Base-by-base conservation (phyloP, 2,797 vertebrate species). In the Sylvilagus floridanus region DNA sequence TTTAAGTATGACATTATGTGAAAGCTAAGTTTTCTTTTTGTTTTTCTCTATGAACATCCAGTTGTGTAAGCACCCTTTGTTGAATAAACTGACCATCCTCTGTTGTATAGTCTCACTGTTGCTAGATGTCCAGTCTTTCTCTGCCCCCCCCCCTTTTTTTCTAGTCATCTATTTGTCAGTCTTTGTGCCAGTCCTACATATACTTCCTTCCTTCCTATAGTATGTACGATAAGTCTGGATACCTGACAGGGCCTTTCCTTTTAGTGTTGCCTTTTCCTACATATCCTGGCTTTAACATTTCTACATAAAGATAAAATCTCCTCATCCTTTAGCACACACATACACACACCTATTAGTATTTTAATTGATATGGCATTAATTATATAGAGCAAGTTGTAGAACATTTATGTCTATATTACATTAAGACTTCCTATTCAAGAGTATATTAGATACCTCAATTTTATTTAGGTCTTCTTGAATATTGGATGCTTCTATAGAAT, bases 171-270 rank as follows among this genome's bases (percentile, higher is more conserved):
- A n/a, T 52, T 42, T 82, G 57, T 30, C 52, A 37, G 22, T 69
- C 37, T 63, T 81, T 62, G 19, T 24, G 12, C 17, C 50, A 68
- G 32, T 69, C 5, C 4, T 26, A 2, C 2, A n/a, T 22, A 10
- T 19, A 83, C n/a, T 84, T 66, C 82, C 68, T 72, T 83, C 16
- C n/a, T 93, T 86, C n/a, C 60, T 42, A 22, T 81, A 78, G 28
- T 24, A 69, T 11, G 63, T 63, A 24, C 1, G n/a, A 12, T n/a
- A 65, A 86, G 21, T 6, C 60, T 42, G 52, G 5, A 35, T 83
- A 28, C 16, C 35, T 68, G 13, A 28, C 7, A 16, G 5, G 78
- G 21, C 22, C 60, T 60, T 78, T 75, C 3, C 14, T 73, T 22
- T 71, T 5, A 4, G 0, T 82, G 14, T 35, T 37, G 0, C 65